These are phyloP conservation scores for Copidosoma floridanum DNA, from an alignment of 1,140 invertebrate genomes.

Conservation along the genomic window DNA sequence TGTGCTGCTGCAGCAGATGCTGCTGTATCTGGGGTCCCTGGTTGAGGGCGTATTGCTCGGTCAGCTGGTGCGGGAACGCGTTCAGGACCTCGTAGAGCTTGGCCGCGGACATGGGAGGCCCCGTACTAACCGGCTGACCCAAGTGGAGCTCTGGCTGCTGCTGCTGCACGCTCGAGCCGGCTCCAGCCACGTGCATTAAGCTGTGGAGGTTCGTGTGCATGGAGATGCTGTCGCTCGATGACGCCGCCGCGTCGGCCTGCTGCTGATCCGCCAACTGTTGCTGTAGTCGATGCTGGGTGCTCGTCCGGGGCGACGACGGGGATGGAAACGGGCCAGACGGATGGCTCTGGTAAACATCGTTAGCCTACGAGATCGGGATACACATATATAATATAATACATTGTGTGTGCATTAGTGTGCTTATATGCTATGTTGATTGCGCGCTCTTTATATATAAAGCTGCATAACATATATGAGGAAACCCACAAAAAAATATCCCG, in stretches of 20 bases:
- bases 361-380: constrained; percentile 14
- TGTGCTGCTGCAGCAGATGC: constrained; percentile 52
- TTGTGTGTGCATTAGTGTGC: no score
- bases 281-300: constrained; percentile 7
- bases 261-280: background rate
- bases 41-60: constrained; percentile 47
- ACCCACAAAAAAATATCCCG: no score
- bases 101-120: constrained; percentile 52
- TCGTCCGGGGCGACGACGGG: background rate
- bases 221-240: background rate
- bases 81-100: constrained; percentile 61
- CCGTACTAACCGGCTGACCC: constrained; percentile 36
- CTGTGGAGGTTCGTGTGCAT: constrained; percentile 50
- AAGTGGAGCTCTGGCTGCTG: constrained; percentile 39
- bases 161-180: constrained; percentile 29
- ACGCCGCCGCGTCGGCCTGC: background rate
- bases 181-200: constrained; percentile 41
- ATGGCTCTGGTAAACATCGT: constrained; percentile 39
- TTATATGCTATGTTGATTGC: no score
- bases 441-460: no score
- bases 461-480: no score
- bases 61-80: constrained; percentile 54
- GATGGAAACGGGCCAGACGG: constrained; percentile 5
- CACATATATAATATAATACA: background rate
- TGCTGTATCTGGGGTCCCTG: constrained; percentile 55